Base-by-base conservation (phyloP, 2,113 vertebrate genomes). In the Lontra canadensis region DNA sequence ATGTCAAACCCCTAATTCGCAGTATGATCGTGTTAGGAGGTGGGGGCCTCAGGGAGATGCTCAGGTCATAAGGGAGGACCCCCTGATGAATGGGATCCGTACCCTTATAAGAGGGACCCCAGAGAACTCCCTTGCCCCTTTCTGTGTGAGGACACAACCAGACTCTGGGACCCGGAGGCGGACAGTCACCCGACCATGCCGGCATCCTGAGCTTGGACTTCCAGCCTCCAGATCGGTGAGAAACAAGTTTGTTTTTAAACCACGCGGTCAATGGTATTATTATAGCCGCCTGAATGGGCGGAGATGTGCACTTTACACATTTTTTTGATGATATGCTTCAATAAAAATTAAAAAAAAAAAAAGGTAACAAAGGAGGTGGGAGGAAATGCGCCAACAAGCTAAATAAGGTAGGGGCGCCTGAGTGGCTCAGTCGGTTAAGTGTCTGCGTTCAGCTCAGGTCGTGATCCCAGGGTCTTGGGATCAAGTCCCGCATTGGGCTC, bases 381-480 rank as follows among this genome's bases (percentile, higher is more conserved):
- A n/a, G 25, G 55, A 81, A 44, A 4, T 4, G 2, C 0, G 4
- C 4, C 31, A 15, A 18, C 29, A 3, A 8, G 23, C n/a, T 44
- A 52, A 34, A 34, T 49, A 49, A 57, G 67, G 34, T 13, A 57
- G 78, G 23, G 23, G 3, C 23, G 10, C 23, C 59, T 61, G 23
- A 7, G 59, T 61, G 23, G 59, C 23, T 61, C 57, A 59, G 57
- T 59, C 3, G 3, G 23, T 59, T 59, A 25, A 25, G 57, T 9
- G 0, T 59, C 57, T 59, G 57, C 57, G 23, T 59, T 59, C 23
- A 9, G 57, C 57, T 59, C 59, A 61, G 23, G 59, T 26, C 1
- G 1, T 61, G 23, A 61, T 61, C 59, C 23, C 59, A 61, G 59
- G 23, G 59, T 25, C 23, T 8, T 26, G 10, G 59, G 59, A 61